Base-by-base conservation (phyloP, 2,888 invertebrate species). In the Poecilobothrus nobilitatus region DNA sequence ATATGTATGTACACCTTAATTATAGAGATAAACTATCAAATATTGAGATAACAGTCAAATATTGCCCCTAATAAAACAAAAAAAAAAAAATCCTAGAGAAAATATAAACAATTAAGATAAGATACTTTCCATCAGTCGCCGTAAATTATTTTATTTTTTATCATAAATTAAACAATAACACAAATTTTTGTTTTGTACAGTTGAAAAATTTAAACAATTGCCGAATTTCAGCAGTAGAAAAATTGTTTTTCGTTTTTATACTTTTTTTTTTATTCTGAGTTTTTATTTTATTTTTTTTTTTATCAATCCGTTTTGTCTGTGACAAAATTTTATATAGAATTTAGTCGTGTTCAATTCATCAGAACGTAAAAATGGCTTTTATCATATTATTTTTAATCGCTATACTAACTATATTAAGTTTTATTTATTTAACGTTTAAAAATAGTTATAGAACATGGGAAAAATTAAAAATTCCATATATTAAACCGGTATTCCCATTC, bases 401-500 rank as follows among this genome's bases (percentile, higher is more conserved):
- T 53, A 15, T 69, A 20, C 34, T 67, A 33, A 21, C 53, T 20
- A 4, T 64, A 21, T 20, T 53, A 27, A 67, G 33, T 18, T 63
- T 64, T 37, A 61, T 67, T 20, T 69, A 69, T 65, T 12, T 69
- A 12, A 64, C 15, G 8, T 69, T 66, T 27, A 69, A 67, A 44
- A 66, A 63, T 21, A 66, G 64, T 15, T 69, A 69, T 33, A 63
- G 64, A 7, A 15, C 66, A 9, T 69, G 69, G 69, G 37, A 63
- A 10, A 33, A 27, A 9, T 44, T 69, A 9, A 68, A 70, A 61
- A 68, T 72, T 18, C 72, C 72, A 15, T 67, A 66, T 63, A 12
- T 70, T 1, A 63, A 67, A 53, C 71, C 72, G 12, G 64, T 22
- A 65, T 70, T 71, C 65, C 68, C 70, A 10, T 66, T 66, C 22